These are phyloP conservation scores for Crenichthys baileyi DNA, from an alignment of 2,797 vertebrate species.

Conservation along the genomic window DNA sequence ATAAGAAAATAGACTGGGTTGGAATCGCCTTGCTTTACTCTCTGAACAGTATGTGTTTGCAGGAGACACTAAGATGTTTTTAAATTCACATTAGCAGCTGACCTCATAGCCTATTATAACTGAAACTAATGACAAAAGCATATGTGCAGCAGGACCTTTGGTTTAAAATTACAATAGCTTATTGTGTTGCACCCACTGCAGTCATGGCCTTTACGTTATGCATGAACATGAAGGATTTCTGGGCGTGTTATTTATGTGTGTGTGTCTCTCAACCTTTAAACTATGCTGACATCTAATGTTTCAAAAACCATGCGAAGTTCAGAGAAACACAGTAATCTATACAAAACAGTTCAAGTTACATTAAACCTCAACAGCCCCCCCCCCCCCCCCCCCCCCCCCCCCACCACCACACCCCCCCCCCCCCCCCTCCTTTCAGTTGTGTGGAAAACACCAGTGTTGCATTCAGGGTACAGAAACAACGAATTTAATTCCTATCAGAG, in stretches of 20 bases:
- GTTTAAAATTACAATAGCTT: conserved; percentile 79
- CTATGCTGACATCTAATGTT: conserved; percentile 53
- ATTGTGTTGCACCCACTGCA: conserved; percentile 75
- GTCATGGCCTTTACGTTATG: conserved; percentile 58
- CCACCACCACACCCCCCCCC: background rate
- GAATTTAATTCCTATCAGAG: conserved; percentile 1
- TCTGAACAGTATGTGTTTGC: background rate
- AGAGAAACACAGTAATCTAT: conserved; percentile 54
- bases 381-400: background rate
- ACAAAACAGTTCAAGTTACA: conserved; percentile 63
- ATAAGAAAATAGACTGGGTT: background rate
- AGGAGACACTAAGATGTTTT: conserved; percentile 11
- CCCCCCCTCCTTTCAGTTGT: background rate
- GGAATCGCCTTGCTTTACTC: background rate
- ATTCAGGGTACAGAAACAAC: conserved; percentile 13
- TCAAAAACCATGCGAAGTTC: conserved; percentile 62
- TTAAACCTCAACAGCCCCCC: conserved; percentile 13
- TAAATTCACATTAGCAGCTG: conserved; percentile 47
- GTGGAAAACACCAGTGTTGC: conserved; percentile 15
- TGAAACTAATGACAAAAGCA: conserved; percentile 79
- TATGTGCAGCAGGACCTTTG: conserved; percentile 68
- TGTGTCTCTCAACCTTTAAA: conserved; percentile 48
- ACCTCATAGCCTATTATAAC: conserved; percentile 71
- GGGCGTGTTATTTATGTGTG: conserved; percentile 32
- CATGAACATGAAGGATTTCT: conserved; percentile 30